Base-by-base conservation (phyloP, 2,888 invertebrate species). In the Caenorhabditis sp. region DNA sequence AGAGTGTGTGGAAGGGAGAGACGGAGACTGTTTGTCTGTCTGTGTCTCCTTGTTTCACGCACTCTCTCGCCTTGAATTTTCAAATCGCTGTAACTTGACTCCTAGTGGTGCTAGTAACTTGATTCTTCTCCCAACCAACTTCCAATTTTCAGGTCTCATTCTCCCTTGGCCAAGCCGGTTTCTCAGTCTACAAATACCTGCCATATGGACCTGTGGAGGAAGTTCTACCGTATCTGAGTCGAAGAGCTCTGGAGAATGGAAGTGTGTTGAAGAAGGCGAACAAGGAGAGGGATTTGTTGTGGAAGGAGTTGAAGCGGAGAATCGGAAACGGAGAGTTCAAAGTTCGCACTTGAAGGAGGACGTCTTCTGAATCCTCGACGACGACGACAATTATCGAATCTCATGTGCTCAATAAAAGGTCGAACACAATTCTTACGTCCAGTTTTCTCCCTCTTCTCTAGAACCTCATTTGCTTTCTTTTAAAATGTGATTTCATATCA, bases 121-220 rank as follows among this genome's bases (percentile, higher is more conserved):
- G 12, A 44, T 44, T 4, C 31, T 31, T 31, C n/a, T n/a, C n/a
- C n/a, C n/a, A n/a, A n/a, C n/a, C n/a, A n/a, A n/a, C n/a, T n/a
- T n/a, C n/a, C n/a, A n/a, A n/a, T n/a, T 84, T 81, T 3, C 81
- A 91, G 90, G 89, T 92, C 2, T 90, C 91, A 31, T 92, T 92
- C 84, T 86, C 91, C 7, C 84, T 92, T 97, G 99, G 98, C 92
- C 98, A 99, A 94, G 96, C 98, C 58, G 98, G 98, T 61, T 99
- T 97, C 93, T 98, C 98, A 0, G 98, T 97, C 16, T 99, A 98
- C 94, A 91, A 91, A 93, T 99, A 99, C 94, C 97, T 99, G 86
- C 99, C 99, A 0, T 99, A 98, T 92, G 99, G 99, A 0, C 98
- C 98, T 0, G 97, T 99, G 22, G 95, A 96, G 87, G 98, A 99